Base-by-base conservation (phyloP, 2,113 vertebrate species). In the Aplodontia rufa region DNA sequence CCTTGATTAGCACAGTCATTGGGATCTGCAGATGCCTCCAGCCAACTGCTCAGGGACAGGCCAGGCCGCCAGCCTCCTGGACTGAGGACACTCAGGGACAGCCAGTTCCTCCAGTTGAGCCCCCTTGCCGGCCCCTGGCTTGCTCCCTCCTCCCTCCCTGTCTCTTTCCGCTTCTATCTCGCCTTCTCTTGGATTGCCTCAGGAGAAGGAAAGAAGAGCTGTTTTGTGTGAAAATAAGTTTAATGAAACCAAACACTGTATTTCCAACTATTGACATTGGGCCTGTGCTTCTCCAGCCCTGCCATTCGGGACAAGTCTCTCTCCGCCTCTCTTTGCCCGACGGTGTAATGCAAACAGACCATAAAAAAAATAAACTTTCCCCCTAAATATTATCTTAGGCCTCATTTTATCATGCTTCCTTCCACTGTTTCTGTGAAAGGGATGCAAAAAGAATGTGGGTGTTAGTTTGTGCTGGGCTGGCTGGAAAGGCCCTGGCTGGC, bases 341-440 rank as follows among this genome's bases (percentile, higher is more conserved):
- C 0, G 0, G 75, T 28, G 83, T 55, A 95, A 87, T 68, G 87
- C 17, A 55, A 98, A 98, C 55, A 97, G 97, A 97, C 30, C 42
- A 93, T 60, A 93, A 97, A 96, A 95, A 97, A 97, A 87, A 97
- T 94, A 96, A 95, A 37, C 62, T 49, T 84, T 62, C 14, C 49
- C 37, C 84, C 88, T 47, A 93, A 94, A 83, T 94, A 91, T 96
- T 98, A 91, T 97, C 92, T 81, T 97, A 98, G 96, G 91, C 74
- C 83, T 96, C 91, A 91, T 97, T 97, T 98, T 97, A 85, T 97
- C 88, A 75, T 90, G 76, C 16, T 97, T 98, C 83, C 80, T 98
- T 95, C 58, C 84, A 28, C 3, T 97, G n/a, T 68, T 35, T 87
- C 83, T 95, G 49, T 81, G 86, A 96, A 75, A 60, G 10, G 74